phyloP scores from a whole-genome alignment of 2,888 invertebrate genomes.

The Nipponacmea schrenckii region DNA sequence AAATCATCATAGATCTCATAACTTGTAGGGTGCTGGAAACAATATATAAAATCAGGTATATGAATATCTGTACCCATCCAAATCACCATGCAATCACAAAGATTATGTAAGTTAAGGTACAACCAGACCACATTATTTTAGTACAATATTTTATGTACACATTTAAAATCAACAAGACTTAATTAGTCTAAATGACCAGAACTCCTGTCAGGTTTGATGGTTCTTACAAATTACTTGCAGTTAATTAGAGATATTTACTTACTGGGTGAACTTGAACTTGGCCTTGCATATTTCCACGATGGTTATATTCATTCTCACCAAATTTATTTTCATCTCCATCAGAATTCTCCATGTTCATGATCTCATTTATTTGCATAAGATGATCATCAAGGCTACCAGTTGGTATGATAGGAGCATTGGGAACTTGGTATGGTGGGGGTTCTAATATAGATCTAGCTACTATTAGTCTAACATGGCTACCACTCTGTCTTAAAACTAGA shows the following conservation, averaged over 20 bases:
- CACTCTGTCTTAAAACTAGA: conserved; percentile 92
- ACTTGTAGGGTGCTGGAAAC: conserved; percentile 40
- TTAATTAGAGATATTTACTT: conserved; percentile 16
- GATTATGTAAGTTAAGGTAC: no score
- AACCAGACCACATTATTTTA: no score
- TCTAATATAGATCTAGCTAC: conserved; percentile 79
- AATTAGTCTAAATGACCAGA: no score
- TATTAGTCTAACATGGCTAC: conserved; percentile 91
- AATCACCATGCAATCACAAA: not conserved
- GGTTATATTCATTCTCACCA: not conserved
- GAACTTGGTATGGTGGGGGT: conserved; percentile 46
- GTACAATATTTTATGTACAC: no score
- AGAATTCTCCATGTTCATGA: conserved; percentile 36
- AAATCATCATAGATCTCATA: conserved; percentile 41
- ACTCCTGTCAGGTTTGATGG: no score
- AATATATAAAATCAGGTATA: not conserved
- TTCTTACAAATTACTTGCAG: no score
- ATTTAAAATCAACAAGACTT: no score
- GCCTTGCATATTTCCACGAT: conserved; percentile 31
- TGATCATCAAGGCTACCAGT: conserved; percentile 87
- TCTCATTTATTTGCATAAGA: conserved; percentile 73
- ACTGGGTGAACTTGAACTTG: conserved; percentile 55
- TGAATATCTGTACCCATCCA: not conserved
- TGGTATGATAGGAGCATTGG: conserved; percentile 87
- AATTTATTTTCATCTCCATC: conserved; percentile 1